Evolutionary conservation across 2,113 vertebrate genomes (phyloP), one percentile per base, ranked within the genome.

Genomic region (Mormyrus lacerda): DNA sequence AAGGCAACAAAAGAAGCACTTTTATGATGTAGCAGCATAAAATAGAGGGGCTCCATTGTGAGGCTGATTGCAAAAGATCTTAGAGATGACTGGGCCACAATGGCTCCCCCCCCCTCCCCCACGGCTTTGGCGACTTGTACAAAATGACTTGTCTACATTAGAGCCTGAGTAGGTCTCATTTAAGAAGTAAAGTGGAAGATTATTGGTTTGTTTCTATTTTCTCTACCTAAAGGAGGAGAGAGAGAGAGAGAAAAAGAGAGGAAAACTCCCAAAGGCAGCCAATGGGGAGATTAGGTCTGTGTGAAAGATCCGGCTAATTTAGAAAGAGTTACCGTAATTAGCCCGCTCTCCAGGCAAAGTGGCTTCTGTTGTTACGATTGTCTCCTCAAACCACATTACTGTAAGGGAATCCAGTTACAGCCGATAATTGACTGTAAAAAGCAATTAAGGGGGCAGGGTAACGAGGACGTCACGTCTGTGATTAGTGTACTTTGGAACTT

Each of bases 1-100:
- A 97, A 98, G 97, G 96, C 96, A 97, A 99, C 97, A 99, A 98
- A 99, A 97, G 96, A 94, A 96, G 94, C 96, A 98, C 96, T 98
- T 98, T 97, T 97, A 97, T 97, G 97, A 98, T 97, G 97, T 97
- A 97, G 96, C 96, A 96, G 96, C 96, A 96, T 96, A 98, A 98
- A 98, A 97, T 97, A 97, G 79, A 39, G 96, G 94, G 95, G 92
- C 93, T 96, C 93, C 92, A 97, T 98, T 98, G 97, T 98, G 95
- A 90, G 73, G 93, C 94, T 97, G 95, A 97, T 97, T 97, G 97
- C 96, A 96, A 95, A 96, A 97, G 95, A 97, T 96, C 96, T 97
- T 96, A 96, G 96, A 97, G 96, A 95, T 90, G 95, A 96, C 94
- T 95, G 92, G 95, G 94, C 92, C 89, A 35, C 27, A 42, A 92